Percentiles rank a stretch among this genome's conserved stretches.
These are phyloP conservation scores for Plestiodon gilberti DNA, from an alignment of 2,113 vertebrate genomes.

Conservation along the genomic window DNA sequence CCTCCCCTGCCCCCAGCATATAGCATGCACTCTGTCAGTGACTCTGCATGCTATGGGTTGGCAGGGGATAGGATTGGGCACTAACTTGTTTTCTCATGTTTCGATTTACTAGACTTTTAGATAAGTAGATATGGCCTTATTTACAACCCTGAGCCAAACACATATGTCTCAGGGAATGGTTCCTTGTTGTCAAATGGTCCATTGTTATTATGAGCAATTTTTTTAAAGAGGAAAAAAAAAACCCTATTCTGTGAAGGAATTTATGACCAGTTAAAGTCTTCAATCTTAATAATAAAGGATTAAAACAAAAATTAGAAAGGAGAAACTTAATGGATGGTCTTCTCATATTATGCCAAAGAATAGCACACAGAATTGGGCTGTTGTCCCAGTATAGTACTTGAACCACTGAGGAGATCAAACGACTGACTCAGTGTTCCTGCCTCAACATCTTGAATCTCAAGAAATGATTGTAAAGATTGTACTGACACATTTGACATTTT, in stretches of 20 bases:
- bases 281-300: not conserved
- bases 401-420: constrained; percentile 32
- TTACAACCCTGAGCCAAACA: no score
- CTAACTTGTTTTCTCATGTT: no score
- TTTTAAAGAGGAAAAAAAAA: not conserved
- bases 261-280: constrained; percentile 3
- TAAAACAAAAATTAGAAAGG: not conserved
- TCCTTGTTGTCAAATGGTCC: not conserved
- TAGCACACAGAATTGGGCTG: not conserved
- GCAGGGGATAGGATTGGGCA: no score
- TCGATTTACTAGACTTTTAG: no score
- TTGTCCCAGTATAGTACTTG: not conserved
- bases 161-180: not conserved
- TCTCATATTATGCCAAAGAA: not conserved
- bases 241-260: constrained; percentile 11
- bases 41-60: no score
- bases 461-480: constrained; percentile 10
- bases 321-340: not conserved
- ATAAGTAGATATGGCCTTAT: no score
- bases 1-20: no score
- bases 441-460: not conserved
- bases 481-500: constrained; percentile 21
- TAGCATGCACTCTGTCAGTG: no score
- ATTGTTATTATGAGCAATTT: no score
- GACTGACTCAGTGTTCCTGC: constrained; percentile 13